Base-by-base conservation (phyloP, 2,113 vertebrate species). In the Macrotus californicus region DNA sequence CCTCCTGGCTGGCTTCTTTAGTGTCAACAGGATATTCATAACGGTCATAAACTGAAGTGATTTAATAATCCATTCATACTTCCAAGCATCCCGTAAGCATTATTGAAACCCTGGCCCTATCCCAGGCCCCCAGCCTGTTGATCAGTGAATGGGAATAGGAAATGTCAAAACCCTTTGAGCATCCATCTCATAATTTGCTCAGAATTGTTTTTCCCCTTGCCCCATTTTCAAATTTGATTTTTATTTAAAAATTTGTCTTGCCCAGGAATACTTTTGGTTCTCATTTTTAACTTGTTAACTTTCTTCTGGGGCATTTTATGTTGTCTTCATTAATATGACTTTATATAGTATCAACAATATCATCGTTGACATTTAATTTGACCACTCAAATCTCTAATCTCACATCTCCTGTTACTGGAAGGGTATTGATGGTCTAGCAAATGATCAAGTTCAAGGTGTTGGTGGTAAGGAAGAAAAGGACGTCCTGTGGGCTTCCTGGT, bases 121-220 rank as follows among this genome's bases (percentile, higher is more conserved):
- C 2, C 6, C 2, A 26, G 41, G 5, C 31, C 59, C 41, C 31
- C 3, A 16, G 54, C 4, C 64, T 31, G 15, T 7, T 18, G 34
- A 22, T 15, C 2, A 3, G n/a, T 46, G 18, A 2, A 3, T 3
- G 6, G 2, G 11, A 8, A 3, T 14, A 29, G 8, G 6, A 26
- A 1, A 61, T 18, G 12, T 22, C 24, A n/a, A 59, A 52, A 43
- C 31, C 8, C 69, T 54, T 2, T n/a, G 19, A 72, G 36, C 6
- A 21, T 43, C 31, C 52, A 1, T 21, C 41, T 52, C 36, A 13
- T 22, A 59, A 82, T 50, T n/a, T 88, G 2, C 15, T 72, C 19
- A 31, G 43, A 36, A 12, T 10, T 34, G 2, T 26, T 83, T 52
- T 50, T 29, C 3, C 26, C 15, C 31, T 59, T 22, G 7, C n/a